Evolutionary conservation across 2,888 invertebrate genomes (phyloP).

Genomic region (Mongoloraphidia duomilia): DNA sequence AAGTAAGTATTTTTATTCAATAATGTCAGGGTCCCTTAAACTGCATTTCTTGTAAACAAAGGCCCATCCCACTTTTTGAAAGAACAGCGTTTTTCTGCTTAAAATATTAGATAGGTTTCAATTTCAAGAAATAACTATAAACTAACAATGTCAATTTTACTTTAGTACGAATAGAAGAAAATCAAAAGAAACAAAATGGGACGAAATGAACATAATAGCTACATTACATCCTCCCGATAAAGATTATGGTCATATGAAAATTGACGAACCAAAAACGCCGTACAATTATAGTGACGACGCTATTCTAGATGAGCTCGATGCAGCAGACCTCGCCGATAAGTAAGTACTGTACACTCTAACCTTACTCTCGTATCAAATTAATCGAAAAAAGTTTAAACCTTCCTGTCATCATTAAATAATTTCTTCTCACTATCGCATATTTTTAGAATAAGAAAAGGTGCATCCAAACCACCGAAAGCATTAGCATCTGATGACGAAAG

Average conservation of each 20-base stretch:
- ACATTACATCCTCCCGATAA: slow-evolving; percentile 96
- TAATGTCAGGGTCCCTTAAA: no score
- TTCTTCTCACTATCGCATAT: neutral
- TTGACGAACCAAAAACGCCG: slow-evolving; percentile 96
- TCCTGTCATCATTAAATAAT: no score
- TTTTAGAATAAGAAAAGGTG: slow-evolving; percentile 28
- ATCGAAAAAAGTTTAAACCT: neutral
- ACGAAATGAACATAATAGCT: slow-evolving; percentile 97
- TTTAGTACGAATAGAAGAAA: neutral
- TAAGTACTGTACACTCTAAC: slow-evolving; percentile 23
- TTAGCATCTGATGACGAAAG: slow-evolving; percentile 27
- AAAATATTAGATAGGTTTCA: no score
- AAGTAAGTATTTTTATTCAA: slow-evolving; percentile 17
- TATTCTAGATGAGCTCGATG: slow-evolving; percentile 37
- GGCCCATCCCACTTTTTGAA: no score
- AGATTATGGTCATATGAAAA: slow-evolving; percentile 99
- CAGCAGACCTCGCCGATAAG: slow-evolving; percentile 65
- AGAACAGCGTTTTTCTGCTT: no score
- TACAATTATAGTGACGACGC: slow-evolving; percentile 42
- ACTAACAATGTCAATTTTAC: no score
- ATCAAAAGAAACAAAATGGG: slow-evolving; percentile 65
- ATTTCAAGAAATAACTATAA: no score
- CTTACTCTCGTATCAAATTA: neutral
- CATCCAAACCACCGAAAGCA: slow-evolving; percentile 32
- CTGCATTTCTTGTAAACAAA: no score